phyloP scores from a whole-genome alignment of 2,113 vertebrate species.

The Sinocyclocheilus maitianheensis region DNA sequence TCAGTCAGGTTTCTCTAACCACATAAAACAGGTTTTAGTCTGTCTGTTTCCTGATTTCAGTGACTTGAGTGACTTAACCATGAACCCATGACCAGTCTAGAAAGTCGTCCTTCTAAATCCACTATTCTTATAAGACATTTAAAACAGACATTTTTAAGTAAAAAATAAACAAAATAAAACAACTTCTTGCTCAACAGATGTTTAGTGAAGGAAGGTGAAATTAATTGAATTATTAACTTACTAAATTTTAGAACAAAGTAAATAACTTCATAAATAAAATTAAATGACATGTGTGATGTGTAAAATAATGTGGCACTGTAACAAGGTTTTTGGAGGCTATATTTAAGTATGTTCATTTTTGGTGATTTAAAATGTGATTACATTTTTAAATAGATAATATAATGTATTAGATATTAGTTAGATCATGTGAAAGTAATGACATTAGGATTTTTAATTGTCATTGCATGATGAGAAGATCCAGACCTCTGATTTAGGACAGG shows the following conservation, averaged over 20 bases:
- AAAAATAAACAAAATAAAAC: neutral
- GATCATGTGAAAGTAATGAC: neutral
- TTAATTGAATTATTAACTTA: neutral
- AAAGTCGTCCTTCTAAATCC: neutral
- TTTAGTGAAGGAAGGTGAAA: neutral
- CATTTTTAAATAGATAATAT: neutral
- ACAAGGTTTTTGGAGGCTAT: neutral
- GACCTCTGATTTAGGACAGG: neutral
- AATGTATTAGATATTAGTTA: neutral
- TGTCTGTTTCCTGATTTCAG: neutral
- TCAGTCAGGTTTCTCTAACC: slow-evolving; percentile 11
- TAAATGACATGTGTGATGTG: neutral
- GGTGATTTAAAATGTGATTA: neutral
- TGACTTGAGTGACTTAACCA: too few relatives aligned
- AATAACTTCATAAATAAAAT: neutral
- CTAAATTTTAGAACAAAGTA: neutral
- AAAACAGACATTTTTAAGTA: neutral
- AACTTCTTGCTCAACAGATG: neutral
- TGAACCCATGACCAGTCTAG: neutral
- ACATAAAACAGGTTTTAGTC: neutral
- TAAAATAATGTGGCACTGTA: neutral
- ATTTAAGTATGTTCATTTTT: too few relatives aligned
- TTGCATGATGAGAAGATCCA: neutral
- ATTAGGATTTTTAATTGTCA: neutral
- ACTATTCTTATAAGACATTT: neutral